Percentiles rank a stretch among this genome's conserved stretches.
Conservation (phyloP, 2,888 invertebrate genomes). For the Sussaba pulchella region DNA sequence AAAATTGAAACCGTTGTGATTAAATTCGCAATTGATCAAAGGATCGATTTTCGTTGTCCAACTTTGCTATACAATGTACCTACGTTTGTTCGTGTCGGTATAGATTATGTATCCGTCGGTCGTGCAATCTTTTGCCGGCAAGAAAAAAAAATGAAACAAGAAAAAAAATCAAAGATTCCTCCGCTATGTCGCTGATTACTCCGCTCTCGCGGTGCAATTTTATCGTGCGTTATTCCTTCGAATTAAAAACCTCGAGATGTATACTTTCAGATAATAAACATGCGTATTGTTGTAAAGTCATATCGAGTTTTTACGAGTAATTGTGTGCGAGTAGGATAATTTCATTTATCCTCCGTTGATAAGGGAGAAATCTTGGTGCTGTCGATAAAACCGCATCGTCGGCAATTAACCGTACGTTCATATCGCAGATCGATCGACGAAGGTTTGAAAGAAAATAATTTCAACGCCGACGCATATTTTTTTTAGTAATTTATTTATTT, state of each 20-base stretch:
- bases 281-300: conserved; percentile 81
- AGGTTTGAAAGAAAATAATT: conserved; percentile 3
- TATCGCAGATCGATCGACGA: background rate
- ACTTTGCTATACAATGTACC: conserved; percentile 43
- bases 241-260: conserved; percentile 76
- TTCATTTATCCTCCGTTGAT: background rate
- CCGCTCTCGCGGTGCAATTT: conserved; percentile 26
- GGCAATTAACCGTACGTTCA: background rate
- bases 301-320: conserved; percentile 18
- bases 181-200: conserved; percentile 31
- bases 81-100: conserved; percentile 73
- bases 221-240: conserved; percentile 28
- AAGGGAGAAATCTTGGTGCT: background rate
- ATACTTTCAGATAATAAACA: conserved; percentile 83
- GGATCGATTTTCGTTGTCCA: conserved; percentile 22
- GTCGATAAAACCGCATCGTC: background rate
- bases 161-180: conserved; percentile 5
- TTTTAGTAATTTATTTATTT: no score
- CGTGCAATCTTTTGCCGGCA: conserved; percentile 65
- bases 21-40: conserved; percentile 1
- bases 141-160: conserved; percentile 39
- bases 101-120: conserved; percentile 66
- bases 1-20: conserved; percentile 1
- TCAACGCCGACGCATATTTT: background rate
- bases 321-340: background rate